Base-by-base conservation (phyloP, 2,113 vertebrate genomes). In the Eretmodus cyanostictus region DNA sequence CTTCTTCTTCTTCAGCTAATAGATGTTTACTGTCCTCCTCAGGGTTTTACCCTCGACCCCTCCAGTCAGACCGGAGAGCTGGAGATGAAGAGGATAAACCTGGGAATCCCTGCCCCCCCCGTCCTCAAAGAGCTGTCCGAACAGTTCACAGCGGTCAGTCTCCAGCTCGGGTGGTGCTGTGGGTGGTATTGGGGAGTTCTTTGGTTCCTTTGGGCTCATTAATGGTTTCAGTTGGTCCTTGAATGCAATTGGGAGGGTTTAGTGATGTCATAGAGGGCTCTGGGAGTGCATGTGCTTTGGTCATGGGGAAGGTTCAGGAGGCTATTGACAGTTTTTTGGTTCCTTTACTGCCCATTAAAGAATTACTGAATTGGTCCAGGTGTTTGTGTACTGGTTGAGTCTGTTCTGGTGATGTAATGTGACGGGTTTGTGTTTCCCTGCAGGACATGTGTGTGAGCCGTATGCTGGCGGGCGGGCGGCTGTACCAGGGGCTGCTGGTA, bases 401-500 rank as follows among this genome's bases (percentile, higher is more conserved):
- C 8, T 8, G 29, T 78, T 27, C 14, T 36, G 9, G 19, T 73
- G 40, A 16, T 71, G 66, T 38, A 45, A 68, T 31, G 36, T 40
- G 27, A 29, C 9, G 17, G 7, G 17, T 36, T 13, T 83, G 19
- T 31, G 10, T 89, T 66, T 81, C 73, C 84, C 59, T 88, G 31
- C 91, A 97, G 96, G 95, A 95, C 14, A 34, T 51, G 53, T 91
- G 91, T 84, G 71, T 95, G 85, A 85, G 27, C 5, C 88, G 51
- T 3, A 95, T 96, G 86, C 16, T 31, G 1, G 91, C 31, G 0
- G 96, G 95, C 3, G 29, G 89, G 2, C 88, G 29, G 31, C 68
- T 96, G 82, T 90, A 94, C 87, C 93, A 91, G 40, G 55, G 53
- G 31, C 89, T 96, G 6, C 92, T 96, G 87, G 89, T 22, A 59